Evolutionary conservation across 2,113 vertebrate species (phyloP).

Genomic region (Chamaetylas fuelleborni): DNA sequence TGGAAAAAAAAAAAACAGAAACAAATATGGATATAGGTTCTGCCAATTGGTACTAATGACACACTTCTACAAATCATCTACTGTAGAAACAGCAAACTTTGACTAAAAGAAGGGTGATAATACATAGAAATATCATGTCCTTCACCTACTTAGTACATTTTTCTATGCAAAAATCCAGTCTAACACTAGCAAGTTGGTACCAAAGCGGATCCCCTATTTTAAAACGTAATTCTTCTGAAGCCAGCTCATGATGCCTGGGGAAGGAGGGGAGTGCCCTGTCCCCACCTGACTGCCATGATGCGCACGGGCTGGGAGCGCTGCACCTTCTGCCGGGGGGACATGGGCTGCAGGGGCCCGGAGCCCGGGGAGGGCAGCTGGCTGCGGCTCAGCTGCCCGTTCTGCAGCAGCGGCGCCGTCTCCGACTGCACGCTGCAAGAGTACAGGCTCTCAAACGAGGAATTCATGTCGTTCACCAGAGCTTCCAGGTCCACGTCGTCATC

Average conservation of each 20-base stretch:
- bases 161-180: background rate
- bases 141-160: background rate
- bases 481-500: constrained; percentile 93
- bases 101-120: background rate
- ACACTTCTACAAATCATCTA: background rate
- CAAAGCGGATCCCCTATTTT: rapidly evolving
- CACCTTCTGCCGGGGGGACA: constrained; percentile 73
- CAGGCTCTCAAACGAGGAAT: constrained; percentile 88
- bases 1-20: background rate
- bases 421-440: constrained; percentile 83
- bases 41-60: background rate
- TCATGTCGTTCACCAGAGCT: constrained; percentile 93
- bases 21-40: background rate
- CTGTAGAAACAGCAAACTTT: background rate
- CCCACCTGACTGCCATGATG: constrained; percentile 92
- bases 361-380: constrained; percentile 48
- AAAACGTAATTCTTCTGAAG: rapidly evolving
- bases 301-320: constrained; percentile 92
- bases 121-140: rapidly evolving
- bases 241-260: rapidly evolving
- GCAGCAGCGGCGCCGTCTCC: constrained; percentile 83
- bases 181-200: background rate
- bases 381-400: constrained; percentile 82
- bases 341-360: constrained; percentile 25
- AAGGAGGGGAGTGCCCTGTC: background rate